A percentile compares a stretch with the other conserved stretches of the same genome.
Conservation (phyloP, 2,113 vertebrate species). For the Acanthochromis polyacanthus region DNA sequence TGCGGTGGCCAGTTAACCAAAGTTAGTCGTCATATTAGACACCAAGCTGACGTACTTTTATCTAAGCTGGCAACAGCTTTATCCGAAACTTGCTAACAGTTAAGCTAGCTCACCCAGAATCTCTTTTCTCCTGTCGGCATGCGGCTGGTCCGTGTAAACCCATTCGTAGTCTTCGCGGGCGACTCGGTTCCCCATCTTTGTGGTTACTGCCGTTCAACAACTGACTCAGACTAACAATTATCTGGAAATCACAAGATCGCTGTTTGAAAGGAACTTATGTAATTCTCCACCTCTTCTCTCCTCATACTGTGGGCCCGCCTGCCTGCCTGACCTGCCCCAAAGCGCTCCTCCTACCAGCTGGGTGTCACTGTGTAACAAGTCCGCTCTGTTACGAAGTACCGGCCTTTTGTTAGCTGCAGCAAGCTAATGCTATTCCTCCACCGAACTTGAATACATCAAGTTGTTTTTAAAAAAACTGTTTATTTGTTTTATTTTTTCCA, state of each 20-base stretch:
- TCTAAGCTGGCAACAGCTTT: too few species aligned
- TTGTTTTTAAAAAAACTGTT: too few species aligned
- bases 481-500: too few species aligned
- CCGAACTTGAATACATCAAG: too few species aligned
- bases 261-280: neutral
- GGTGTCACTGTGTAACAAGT: too few species aligned
- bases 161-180: conserved; percentile 94
- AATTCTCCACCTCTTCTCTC: neutral
- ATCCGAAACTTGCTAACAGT: neutral
- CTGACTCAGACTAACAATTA: neutral
- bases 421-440: too few species aligned
- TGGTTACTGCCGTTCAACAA: neutral
- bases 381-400: too few species aligned
- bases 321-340: neutral
- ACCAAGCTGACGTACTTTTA: too few species aligned
- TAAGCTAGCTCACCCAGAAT: conserved; percentile 89
- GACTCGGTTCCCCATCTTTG: conserved; percentile 89
- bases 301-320: neutral
- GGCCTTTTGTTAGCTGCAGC: too few species aligned
- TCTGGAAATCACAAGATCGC: neutral
- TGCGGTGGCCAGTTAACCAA: neutral
- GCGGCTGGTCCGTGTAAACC: conserved; percentile 96
- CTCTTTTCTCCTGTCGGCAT: conserved; percentile 90
- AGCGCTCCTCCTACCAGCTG: conserved; percentile 9
- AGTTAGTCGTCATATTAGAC: too few species aligned